Base-by-base conservation (phyloP, 2,888 invertebrate species). In the Mylabris sibirica region DNA sequence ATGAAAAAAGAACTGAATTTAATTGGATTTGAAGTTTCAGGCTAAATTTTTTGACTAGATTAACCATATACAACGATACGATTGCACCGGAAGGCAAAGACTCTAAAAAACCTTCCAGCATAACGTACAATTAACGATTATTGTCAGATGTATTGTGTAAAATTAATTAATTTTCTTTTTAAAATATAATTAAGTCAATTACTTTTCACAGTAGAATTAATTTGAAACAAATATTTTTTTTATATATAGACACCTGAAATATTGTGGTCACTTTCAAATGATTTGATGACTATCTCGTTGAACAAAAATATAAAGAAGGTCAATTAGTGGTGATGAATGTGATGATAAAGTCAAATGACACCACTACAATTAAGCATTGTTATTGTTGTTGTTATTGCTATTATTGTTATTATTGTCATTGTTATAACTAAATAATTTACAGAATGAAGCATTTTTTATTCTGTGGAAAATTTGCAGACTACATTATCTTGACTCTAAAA, bases 391-490 rank as follows among this genome's bases (percentile, higher is more conserved):
- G 30, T 30, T 30, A 30, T 30, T 30, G 30, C 8, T 30, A 8
- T 30, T 8, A 8, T 30, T 30, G 8, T 30, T 30, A 30, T 30
- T 30, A 8, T 30, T 8, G 30, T 30, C 30, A 8, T 30, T 2
- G 30, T 30, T 30, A 8, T 30, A 30, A 38, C 12, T 12, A 38
- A 38, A 38, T 38, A 38, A 38, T 38, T 38, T 38, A 12, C 38
- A 38, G 44, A n/a, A n/a, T 44, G 38, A 38, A 38, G 38, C 38
- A n/a, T 11, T 38, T 44, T 44, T 44, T 44, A 44, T 44, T 44
- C 8, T 11, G n/a, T 44, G 44, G 44, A 44, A 68, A 69, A 71
- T 66, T 68, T 69, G 69, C 66, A 63, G 66, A 53, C 64, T 38
- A 61, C 61, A 68, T 64, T 53, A 24, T 69, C 66, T 66, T 64